Evolutionary conservation across 2,113 vertebrate genomes (phyloP), one percentile per base, ranked within the genome.

Genomic region (Meriones unguiculatus): DNA sequence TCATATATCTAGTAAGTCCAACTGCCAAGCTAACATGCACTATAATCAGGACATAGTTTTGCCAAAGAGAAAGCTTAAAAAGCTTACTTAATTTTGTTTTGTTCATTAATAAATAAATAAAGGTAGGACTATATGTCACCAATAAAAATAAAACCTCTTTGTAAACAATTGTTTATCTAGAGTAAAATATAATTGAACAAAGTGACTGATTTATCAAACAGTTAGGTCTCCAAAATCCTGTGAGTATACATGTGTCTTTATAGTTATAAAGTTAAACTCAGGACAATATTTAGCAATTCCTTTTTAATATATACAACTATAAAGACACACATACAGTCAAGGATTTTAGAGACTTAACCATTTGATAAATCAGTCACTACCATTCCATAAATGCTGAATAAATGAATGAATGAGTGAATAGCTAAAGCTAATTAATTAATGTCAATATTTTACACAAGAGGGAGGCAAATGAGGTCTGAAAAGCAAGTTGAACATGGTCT

Each of bases 101-200:
- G 38, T 46, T 94, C 76, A 96, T 94, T 90, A 70, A 97, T 96
- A 90, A 88, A 32, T 78, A 84, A 93, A 80, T 80, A 95, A 95
- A 91, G 35, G 14, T 82, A 96, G 7, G 17, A 96, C 12, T 62
- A 35, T 92, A 94, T 72, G 38, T 35, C 91, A 84, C 38, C 91
- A 75, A 93, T 89, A 91, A 76, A 94, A 94, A 90, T 67, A 94
- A 77, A 90, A 59, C 69, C 81, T 91, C 50, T 81, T 46, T 46
- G 5, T 46, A 46, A 46, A 46, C 3, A 59, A 90, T 88, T 97
- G 93, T 95, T 94, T 18, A 59, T 90, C 64, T 97, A 14, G 3
- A 87, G 90, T 80, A 80, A 90, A 96, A 95, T 52, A 65, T 80
- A 95, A 96, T 70, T 88, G 38, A 96, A 95, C 46, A 46, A 46